Evolutionary conservation across 1,140 invertebrate genomes (phyloP), one percentile per base, ranked within the genome.

Genomic region (Prorops nasuta): DNA sequence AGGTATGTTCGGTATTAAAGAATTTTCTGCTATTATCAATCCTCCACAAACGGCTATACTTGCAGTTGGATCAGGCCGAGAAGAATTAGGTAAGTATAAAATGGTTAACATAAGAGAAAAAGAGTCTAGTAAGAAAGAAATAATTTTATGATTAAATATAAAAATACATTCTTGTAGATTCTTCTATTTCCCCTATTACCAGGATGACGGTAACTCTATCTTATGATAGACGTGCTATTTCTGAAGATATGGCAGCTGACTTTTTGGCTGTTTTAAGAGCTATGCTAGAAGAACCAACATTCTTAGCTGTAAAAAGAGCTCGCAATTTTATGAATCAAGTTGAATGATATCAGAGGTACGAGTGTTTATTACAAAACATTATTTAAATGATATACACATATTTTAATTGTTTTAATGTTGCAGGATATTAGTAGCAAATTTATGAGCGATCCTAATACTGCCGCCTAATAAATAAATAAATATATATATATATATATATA

Each of bases 1-100:
- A 51, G 97, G 97, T 66, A 99, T 99, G 97, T 98, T 92, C 76
- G 94, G 94, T 72, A 69, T 94, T 17, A 85, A 83, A 49, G 83
- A 90, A 67, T 95, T 96, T 74, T 86, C 83, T 67, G 92, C 92
- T 3, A 93, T 96, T 19, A 78, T 78, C 54, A 77, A 77, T 66
- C 75, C 73, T 35, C 75, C 75, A 12, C 75, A 77, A 56, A 74
- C 66, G 18, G 73, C 70, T 1, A 73, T 95, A 72, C 74, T 98
- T 19, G 94, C 94, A 9, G 85, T 92, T 58, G 92, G 92, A 24
- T 54, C 66, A 2, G 73, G 74, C 28, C 65, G 64, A 14, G 47
- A 67, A 39, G 50, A 70, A 51, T 45, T 76, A 40, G 69, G 76
- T 76, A 66, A 63, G 37, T 48, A 35, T 42, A 14, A 4, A 44